Evolutionary conservation across 2,888 invertebrate species (phyloP).

Genomic region (Dasysyrphus albostriatus): DNA sequence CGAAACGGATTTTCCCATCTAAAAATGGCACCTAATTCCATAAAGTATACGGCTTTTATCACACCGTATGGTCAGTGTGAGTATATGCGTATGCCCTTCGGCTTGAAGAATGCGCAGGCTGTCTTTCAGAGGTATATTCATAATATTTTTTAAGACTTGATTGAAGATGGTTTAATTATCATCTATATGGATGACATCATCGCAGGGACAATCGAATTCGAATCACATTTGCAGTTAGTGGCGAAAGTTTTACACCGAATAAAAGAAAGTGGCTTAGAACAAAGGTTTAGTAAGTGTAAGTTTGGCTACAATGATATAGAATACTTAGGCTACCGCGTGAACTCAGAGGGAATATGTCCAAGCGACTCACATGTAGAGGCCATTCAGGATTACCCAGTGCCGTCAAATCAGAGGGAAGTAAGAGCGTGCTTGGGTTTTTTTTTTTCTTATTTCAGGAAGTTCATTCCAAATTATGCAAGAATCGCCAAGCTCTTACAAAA

Average conservation of each 20-base stretch:
- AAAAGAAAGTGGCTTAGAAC: conserved; percentile 25
- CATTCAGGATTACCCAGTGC: conserved; percentile 35
- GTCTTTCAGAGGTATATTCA: too few species aligned
- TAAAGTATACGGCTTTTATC: conserved; percentile 72
- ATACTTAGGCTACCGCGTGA: conserved; percentile 51
- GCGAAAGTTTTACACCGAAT: conserved; percentile 37
- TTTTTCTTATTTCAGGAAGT: conserved; percentile 65
- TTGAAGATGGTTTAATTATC: conserved; percentile 46
- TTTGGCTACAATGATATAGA: conserved; percentile 57
- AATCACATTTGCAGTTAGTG: conserved; percentile 46
- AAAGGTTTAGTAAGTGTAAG: conserved; percentile 51
- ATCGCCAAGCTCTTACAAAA: conserved; percentile 54
- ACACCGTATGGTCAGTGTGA: conserved; percentile 74
- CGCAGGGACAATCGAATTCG: conserved; percentile 33
- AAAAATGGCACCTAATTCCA: conserved; percentile 64
- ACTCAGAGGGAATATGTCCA: conserved; percentile 51
- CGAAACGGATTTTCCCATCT: conserved; percentile 74
- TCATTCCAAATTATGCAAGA: conserved; percentile 57
- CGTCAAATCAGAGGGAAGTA: conserved; percentile 35
- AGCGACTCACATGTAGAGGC: conserved; percentile 50
- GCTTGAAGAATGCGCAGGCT: conserved; percentile 2
- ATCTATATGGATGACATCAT: conserved; percentile 66
- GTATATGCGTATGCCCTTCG: conserved; percentile 56
- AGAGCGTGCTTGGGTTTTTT: conserved; percentile 63
- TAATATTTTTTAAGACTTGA: not conserved